Evolutionary conservation across 2,113 vertebrate species (phyloP), one percentile per base, ranked within the genome.

Genomic region (Rhinopomastus cyanomelas): DNA sequence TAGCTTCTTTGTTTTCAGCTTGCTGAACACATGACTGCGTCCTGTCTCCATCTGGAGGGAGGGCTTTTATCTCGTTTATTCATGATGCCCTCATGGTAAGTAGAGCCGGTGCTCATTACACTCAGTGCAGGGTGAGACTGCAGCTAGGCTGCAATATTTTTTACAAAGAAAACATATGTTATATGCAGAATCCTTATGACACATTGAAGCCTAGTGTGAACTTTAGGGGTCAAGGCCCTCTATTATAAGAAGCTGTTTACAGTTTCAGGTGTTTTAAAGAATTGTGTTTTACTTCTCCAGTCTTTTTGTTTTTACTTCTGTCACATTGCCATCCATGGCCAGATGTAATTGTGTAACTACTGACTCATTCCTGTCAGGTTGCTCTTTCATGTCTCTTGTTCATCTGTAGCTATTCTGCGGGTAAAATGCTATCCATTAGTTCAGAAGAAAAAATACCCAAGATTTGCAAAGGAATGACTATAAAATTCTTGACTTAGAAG

Each of bases 331-430:
- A 36, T 20, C 0, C 0, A 30, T 73, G 85, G 67, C 56, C 72
- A 87, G 87, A 83, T 26, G 32, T 39, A 59, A 88, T 56, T 75
- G 49, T 67, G 25, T 46, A 67, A 61, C 44, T 83, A 30, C 52
- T 49, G 52, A 44, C 34, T 92, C 60, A 77, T 85, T 95, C 89
- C 85, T 92, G 30, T 49, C 80, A 84, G 59, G 46, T 84, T 84
- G 25, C 16, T 29, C 77, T 84, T 85, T 74, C 78, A 56, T 68
- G 59, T 81, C 53, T 37, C 3, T 81, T 92, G 90, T 83, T 78
- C 46, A 78, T 74, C 32, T 27, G 17, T 8, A 21, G 16, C 16
- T 76, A 13, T 62, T 75, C 85, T 76, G 53, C 27, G 48, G 66
- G 26, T 69, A 73, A 93, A 88, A 84, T 74, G 25, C 22, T 46